Percentiles rank a stretch among this genome's conserved stretches.
These are phyloP conservation scores for Hirundo rustica DNA, from an alignment of 2,797 vertebrate genomes.

Conservation along the genomic window DNA sequence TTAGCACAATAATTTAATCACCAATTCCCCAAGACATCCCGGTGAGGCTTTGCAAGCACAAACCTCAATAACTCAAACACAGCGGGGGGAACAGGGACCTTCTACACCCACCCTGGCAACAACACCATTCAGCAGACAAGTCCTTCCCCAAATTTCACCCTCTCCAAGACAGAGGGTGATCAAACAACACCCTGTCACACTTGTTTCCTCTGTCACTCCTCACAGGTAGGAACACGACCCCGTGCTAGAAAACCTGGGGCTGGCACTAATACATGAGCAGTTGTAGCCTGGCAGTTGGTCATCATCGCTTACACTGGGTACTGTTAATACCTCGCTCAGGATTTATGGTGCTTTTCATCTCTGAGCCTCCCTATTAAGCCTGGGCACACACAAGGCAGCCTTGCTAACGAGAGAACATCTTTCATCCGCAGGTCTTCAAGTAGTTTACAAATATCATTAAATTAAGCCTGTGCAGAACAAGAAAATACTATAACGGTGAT, in stretches of 20 bases:
- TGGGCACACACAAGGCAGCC: background rate
- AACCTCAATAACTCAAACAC: background rate
- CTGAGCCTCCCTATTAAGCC: background rate
- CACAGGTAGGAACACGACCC: background rate
- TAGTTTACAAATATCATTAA: background rate
- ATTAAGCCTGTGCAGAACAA: background rate
- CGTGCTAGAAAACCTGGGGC: background rate
- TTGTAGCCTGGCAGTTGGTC: background rate
- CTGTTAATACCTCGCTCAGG: background rate
- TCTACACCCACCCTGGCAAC: background rate
- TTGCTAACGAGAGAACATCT: background rate
- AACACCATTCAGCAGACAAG: rapidly evolving
- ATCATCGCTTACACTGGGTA: background rate
- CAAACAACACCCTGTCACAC: background rate
- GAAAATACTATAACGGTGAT: background rate
- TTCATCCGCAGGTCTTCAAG: background rate
- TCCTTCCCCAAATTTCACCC: background rate
- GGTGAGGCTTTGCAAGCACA: background rate
- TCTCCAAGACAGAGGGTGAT: background rate
- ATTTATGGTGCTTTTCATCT: background rate
- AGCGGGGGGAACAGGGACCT: background rate
- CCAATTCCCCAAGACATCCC: background rate
- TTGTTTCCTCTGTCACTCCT: rapidly evolving
- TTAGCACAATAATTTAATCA: background rate
- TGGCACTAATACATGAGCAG: background rate